A percentile compares a stretch with the other conserved stretches of the same genome.
Evolutionary conservation across 1,140 invertebrate genomes (phyloP).

Genomic region (Caerostris darwini): DNA sequence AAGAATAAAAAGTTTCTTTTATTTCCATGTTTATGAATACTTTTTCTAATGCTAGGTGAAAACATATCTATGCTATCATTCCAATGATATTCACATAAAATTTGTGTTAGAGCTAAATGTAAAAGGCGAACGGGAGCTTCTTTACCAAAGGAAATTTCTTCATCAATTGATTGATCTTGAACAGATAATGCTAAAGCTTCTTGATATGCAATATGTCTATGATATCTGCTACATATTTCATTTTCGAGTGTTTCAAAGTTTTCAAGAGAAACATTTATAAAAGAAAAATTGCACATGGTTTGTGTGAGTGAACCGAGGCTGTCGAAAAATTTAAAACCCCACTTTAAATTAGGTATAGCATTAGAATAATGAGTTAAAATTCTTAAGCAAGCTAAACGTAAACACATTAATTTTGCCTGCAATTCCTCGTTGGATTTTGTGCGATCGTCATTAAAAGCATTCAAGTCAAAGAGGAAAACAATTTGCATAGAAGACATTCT

Average conservation of each 20-base stretch:
- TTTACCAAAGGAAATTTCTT: not conserved
- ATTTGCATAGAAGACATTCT: constrained; percentile 63
- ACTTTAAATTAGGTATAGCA: constrained; percentile 41
- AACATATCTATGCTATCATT: constrained; percentile 27
- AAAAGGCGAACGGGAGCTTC: constrained; percentile 25
- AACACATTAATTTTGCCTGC: constrained; percentile 32
- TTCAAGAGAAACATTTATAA: constrained; percentile 41
- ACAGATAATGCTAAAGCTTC: constrained; percentile 33
- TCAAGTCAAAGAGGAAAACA: constrained; percentile 73
- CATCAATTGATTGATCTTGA: not conserved
- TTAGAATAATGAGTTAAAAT: constrained; percentile 62
- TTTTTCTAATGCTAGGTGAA: constrained; percentile 35
- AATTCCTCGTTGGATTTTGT: not conserved
- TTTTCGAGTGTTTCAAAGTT: constrained; percentile 73
- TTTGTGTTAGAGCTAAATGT: constrained; percentile 62
- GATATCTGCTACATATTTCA: constrained; percentile 60
- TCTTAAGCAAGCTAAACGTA: constrained; percentile 61
- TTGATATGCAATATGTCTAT: constrained; percentile 52
- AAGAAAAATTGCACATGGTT: constrained; percentile 65
- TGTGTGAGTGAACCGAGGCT: constrained; percentile 57
- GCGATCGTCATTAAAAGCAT: constrained; percentile 23
- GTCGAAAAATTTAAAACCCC: constrained; percentile 76
- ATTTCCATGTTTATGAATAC: not conserved
- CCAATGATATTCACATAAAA: constrained; percentile 71
- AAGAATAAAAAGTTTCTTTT: constrained; percentile 61